Evolutionary conservation across 2,797 vertebrate genomes (phyloP), one percentile per base, ranked within the genome.

Genomic region (Trematomus bernacchii): DNA sequence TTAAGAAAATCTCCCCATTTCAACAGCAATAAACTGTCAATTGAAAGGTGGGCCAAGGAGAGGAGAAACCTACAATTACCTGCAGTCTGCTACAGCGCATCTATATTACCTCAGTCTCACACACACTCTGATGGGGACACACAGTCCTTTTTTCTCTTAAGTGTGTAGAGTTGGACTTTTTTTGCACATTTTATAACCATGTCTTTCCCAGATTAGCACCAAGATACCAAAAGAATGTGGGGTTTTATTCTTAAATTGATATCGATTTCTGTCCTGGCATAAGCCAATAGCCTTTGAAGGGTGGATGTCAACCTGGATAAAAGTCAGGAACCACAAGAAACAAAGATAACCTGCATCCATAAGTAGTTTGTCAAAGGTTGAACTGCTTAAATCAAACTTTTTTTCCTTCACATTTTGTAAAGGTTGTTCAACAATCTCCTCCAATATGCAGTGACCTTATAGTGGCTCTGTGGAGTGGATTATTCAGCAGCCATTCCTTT

Each of bases 1-100:
- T 86, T 89, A 66, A 77, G 79, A 88, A 82, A 84, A 72, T 72
- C 69, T 50, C 59, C 74, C 52, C 50, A 71, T 86, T 92, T 91
- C 74, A 73, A 43, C 76, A 57, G 85, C 85, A 90, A 85, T 91
- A 89, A 93, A 88, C 84, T 63, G 65, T 62, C 54, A 91, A 92
- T 83, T 88, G 88, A 90, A 91, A 90, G 91, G 86, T 87, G 78
- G 89, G 80, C 71, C 50, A 37, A 19, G 2, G 33, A 53, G 67
- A 79, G 66, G 67, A 37, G 15, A 83, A 91, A 72, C 85, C 89
- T 55, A 71, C 85, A 88, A 91, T 93, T 92, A 93, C 68, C 79
- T 62, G 54, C 57, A 3, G 54, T 67, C 72, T 82, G 76, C 70
- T 71, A 62, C 51, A 40, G n/a, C 11, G 18, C 7, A 0, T 60